Percentiles rank a stretch among this genome's conserved stretches.
phyloP scores from a whole-genome alignment of 2,888 invertebrate species.

The Eurytoma adleriae region DNA sequence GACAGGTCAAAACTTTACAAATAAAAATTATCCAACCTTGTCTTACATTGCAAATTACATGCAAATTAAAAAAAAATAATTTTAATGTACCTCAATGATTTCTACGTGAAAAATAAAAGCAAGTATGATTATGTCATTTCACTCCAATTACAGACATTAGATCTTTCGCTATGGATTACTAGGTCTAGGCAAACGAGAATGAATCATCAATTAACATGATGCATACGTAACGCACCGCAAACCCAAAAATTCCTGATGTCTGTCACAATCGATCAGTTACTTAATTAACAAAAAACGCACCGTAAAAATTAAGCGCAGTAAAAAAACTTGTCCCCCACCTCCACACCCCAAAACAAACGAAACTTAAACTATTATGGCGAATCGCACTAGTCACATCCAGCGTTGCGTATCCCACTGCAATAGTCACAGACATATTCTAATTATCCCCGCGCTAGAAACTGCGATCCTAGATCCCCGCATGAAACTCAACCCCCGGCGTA shows the following conservation, averaged over 20 bases:
- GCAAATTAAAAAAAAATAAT: neutral
- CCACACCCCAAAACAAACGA: neutral
- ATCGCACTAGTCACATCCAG: too few species aligned
- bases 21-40: conserved; percentile 15
- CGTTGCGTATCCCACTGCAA: too few species aligned
- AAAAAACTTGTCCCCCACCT: neutral
- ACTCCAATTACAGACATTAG: conserved; percentile 2
- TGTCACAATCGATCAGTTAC: too few species aligned
- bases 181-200: conserved; percentile 22
- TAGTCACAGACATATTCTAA: too few species aligned
- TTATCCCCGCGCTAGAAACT: too few species aligned
- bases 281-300: too few species aligned
- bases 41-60: conserved; percentile 8
- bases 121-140: conserved; percentile 27
- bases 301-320: neutral
- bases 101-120: neutral
- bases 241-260: too few species aligned
- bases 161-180: conserved; percentile 9
- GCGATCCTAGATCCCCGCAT: too few species aligned
- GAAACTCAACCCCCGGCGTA: neutral
- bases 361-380: too few species aligned
- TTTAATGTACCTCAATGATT: neutral
- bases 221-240: neutral
- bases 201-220: conserved; percentile 36
- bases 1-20: neutral